phyloP scores from a whole-genome alignment of 2,888 invertebrate genomes.

The Rutpela maculata region DNA sequence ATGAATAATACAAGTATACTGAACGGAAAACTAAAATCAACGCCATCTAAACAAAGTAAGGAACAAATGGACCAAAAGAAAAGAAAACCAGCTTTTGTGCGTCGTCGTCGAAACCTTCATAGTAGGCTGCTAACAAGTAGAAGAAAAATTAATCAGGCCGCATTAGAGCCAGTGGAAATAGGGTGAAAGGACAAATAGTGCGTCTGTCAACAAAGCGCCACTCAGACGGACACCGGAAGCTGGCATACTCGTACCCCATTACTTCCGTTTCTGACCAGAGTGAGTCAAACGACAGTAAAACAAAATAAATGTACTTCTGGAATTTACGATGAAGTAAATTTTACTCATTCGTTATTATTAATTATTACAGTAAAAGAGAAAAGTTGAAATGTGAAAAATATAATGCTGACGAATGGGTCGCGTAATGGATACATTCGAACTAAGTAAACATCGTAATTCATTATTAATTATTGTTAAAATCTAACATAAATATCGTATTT shows the following conservation, averaged over 20 bases:
- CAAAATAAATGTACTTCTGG: constrained; percentile 26
- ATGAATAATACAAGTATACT: not conserved
- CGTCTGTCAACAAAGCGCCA: constrained; percentile 68
- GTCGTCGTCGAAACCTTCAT: constrained; percentile 26
- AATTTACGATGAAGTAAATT: constrained; percentile 25
- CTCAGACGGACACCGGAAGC: constrained; percentile 65
- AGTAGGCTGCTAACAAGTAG: constrained; percentile 33
- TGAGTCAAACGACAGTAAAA: constrained; percentile 22
- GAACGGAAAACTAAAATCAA: not conserved
- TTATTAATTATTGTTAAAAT: constrained; percentile 35
- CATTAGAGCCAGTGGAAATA: constrained; percentile 58
- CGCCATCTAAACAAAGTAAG: not conserved
- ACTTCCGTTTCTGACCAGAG: constrained; percentile 43
- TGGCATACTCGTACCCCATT: constrained; percentile 53
- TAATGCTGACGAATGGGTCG: constrained; percentile 23
- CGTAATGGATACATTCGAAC: constrained; percentile 15
- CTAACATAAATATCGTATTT: not conserved
- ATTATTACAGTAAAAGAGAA: constrained; percentile 14
- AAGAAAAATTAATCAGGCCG: constrained; percentile 57
- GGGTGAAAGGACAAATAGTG: constrained; percentile 69
- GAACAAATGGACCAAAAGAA: constrained; percentile 19
- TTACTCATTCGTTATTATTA: constrained; percentile 12
- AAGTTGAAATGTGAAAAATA: constrained; percentile 34
- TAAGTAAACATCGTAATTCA: constrained; percentile 19
- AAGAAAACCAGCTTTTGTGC: constrained; percentile 17